A percentile compares a stretch with the other conserved stretches of the same genome.
These are phyloP conservation scores for Drosophila cognata DNA, from an alignment of 2,888 invertebrate genomes.

Conservation along the genomic window DNA sequence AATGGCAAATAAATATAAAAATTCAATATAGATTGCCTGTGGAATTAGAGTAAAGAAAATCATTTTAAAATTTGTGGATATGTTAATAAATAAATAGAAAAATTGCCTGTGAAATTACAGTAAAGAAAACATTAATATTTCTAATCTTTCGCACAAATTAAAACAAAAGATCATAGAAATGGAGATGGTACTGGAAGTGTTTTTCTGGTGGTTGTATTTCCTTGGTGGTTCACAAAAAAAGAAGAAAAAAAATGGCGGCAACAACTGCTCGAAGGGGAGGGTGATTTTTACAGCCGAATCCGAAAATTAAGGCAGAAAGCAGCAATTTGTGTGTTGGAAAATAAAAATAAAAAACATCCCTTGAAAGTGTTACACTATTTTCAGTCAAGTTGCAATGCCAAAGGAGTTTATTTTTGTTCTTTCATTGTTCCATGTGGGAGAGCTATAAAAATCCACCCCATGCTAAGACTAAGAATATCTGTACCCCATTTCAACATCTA, in stretches of 20 bases:
- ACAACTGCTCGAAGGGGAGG: conserved; percentile 18
- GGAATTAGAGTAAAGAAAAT: background rate
- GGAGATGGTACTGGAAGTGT: background rate
- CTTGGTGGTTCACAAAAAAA: conserved; percentile 28
- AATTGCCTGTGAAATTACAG: background rate
- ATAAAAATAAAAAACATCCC: conserved; percentile 31
- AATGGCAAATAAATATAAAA: background rate
- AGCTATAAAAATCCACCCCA: conserved; percentile 11
- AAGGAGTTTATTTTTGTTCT: background rate
- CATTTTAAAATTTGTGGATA: no score
- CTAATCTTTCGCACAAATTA: background rate
- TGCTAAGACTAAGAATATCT: background rate
- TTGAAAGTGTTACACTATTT: conserved; percentile 7
- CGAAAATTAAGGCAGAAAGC: conserved; percentile 36
- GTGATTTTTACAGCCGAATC: conserved; percentile 13
- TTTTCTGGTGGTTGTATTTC: conserved; percentile 14
- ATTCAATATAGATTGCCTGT: background rate
- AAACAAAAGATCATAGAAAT: background rate
- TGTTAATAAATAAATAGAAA: background rate
- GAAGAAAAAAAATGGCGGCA: conserved; percentile 41
- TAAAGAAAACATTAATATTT: background rate
- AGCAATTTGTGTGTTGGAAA: conserved; percentile 7
- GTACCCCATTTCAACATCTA: background rate
- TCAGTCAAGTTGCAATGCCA: conserved; percentile 14
- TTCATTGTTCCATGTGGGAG: background rate